Evolutionary conservation across 1,140 invertebrate species (phyloP).

Genomic region (Agrilus planipennis): DNA sequence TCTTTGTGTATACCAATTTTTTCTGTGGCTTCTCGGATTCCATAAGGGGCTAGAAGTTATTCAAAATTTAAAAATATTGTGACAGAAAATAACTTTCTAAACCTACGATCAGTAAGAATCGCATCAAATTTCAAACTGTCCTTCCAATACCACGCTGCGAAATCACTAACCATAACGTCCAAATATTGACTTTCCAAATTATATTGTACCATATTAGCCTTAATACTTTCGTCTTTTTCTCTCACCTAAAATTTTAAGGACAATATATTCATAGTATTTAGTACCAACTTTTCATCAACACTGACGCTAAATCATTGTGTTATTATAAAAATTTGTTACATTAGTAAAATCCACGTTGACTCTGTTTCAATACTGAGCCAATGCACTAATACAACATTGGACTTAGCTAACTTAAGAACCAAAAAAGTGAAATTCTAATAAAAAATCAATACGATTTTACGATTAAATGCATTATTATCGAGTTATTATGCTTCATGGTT

Average conservation of each 20-base stretch:
- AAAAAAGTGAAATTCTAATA: no score
- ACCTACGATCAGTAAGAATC: constrained; percentile 91
- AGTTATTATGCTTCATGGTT: no score
- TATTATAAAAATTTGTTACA: no score
- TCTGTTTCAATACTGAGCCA: no score
- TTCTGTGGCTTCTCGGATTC: constrained; percentile 83
- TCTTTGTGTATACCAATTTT: constrained; percentile 59
- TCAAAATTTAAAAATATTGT: neutral
- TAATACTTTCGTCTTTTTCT: constrained; percentile 72
- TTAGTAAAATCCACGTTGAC: neutral
- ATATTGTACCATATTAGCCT: constrained; percentile 80
- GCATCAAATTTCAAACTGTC: constrained; percentile 60
- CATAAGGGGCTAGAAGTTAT: constrained; percentile 74
- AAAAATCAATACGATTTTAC: no score
- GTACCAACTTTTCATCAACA: no score
- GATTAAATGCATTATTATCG: no score
- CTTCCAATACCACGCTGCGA: constrained; percentile 71
- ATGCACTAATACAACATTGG: no score
- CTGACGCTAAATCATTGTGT: no score
- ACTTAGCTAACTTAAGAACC: no score
- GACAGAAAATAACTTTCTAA: neutral
- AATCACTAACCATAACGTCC: constrained; percentile 83
- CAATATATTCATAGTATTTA: constrained; percentile 1
- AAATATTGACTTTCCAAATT: constrained; percentile 60
- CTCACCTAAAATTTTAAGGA: constrained; percentile 44